These are phyloP conservation scores for Actinostola sp. DNA, from an alignment of 92 coral and sea anemone species.

Conservation along the genomic window DNA sequence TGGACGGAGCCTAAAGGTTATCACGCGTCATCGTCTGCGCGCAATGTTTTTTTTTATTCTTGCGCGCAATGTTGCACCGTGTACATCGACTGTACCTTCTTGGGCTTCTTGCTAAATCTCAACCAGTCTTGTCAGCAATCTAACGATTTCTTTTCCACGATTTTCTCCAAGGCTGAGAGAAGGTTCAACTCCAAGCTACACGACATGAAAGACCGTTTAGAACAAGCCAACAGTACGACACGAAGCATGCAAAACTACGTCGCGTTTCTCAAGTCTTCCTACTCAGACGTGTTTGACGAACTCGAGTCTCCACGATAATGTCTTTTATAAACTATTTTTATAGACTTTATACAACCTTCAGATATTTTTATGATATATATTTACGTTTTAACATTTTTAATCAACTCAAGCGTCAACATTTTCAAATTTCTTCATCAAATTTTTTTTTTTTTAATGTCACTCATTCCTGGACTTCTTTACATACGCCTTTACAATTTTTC, in stretches of 20 bases:
- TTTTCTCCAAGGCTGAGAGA: conserved; percentile 83
- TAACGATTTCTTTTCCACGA: not conserved
- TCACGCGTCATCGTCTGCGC: too few relatives aligned
- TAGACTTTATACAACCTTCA: not conserved
- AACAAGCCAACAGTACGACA: conserved; percentile 99
- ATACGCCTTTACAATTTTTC: too few relatives aligned
- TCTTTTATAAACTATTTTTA: not conserved
- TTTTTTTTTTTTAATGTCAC: too few relatives aligned
- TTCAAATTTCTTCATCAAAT: not conserved
- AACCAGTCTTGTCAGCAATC: not conserved
- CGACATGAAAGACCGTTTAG: conserved; percentile 98
- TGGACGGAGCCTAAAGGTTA: too few relatives aligned
- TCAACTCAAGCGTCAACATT: not conserved
- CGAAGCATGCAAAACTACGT: conserved; percentile 99
- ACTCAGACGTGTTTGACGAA: conserved; percentile 94
- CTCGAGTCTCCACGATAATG: conserved; percentile 90
- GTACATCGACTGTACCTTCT: too few relatives aligned
- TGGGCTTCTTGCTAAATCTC: not conserved
- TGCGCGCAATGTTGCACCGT: too few relatives aligned
- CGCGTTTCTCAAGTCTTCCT: conserved; percentile 94
- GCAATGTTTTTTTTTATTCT: too few relatives aligned
- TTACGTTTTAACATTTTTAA: not conserved
- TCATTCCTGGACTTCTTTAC: too few relatives aligned
- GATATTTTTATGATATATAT: not conserved
- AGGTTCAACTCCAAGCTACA: conserved; percentile 89